A percentile compares a stretch with the other conserved stretches of the same genome.
Conservation (phyloP, 2,888 invertebrate genomes). For the Drepana falcataria region DNA sequence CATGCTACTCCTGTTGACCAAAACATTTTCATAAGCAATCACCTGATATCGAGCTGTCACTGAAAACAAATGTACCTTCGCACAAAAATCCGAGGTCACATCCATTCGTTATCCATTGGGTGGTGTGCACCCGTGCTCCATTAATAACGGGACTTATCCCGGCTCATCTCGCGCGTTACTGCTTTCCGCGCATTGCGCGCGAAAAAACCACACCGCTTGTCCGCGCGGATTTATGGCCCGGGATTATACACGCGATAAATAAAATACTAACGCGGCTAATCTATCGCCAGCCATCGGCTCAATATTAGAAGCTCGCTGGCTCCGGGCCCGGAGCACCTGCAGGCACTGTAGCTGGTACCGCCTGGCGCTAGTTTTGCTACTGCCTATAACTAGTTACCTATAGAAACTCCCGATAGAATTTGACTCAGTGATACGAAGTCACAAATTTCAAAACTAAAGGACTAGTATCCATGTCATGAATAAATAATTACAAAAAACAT, state of each 20-base stretch:
- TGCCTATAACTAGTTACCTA: too few relatives aligned
- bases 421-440: too few relatives aligned
- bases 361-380: too few relatives aligned
- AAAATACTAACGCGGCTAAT: slow-evolving; percentile 31
- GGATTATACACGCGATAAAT: slow-evolving; percentile 49
- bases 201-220: slow-evolving; percentile 56
- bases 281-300: not conserved
- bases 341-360: too few relatives aligned
- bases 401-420: too few relatives aligned
- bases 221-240: slow-evolving; percentile 64
- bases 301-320: too few relatives aligned
- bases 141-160: slow-evolving; percentile 75
- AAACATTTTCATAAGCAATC: not conserved
- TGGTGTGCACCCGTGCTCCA: slow-evolving; percentile 71
- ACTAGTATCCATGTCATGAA: too few relatives aligned
- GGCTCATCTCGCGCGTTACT: slow-evolving; percentile 73
- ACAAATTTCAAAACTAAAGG: too few relatives aligned
- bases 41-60: not conserved
- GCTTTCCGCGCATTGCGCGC: slow-evolving; percentile 74
- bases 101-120: slow-evolving; percentile 67
- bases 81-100: slow-evolving; percentile 32
- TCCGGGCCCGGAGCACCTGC: too few relatives aligned
- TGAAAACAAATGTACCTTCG: not conserved
- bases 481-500: too few relatives aligned
- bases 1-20: not conserved